phyloP scores from a whole-genome alignment of 2,113 vertebrate species.

The Pantherophis guttatus region DNA sequence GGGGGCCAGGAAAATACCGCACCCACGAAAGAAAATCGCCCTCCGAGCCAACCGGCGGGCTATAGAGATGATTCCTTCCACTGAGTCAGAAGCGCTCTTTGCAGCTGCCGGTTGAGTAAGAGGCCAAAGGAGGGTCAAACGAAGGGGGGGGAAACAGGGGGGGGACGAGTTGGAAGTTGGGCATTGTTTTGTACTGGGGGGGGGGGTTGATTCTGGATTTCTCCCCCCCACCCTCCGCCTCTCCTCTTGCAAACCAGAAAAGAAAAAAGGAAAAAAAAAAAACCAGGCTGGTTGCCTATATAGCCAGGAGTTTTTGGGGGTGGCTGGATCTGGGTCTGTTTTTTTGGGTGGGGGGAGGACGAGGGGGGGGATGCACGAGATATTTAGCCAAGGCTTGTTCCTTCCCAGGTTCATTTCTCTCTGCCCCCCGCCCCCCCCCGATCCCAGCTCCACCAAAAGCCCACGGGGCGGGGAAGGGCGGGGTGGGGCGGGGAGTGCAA shows the following conservation, averaged over 20 bases:
- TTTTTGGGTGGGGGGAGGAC: background rate
- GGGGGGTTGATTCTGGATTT: background rate
- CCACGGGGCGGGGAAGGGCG: slow-evolving; percentile 70
- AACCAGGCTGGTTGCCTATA: background rate
- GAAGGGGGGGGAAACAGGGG: background rate
- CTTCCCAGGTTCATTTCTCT: background rate
- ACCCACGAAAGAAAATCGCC: background rate
- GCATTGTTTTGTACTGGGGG: too few relatives aligned
- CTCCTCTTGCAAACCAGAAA: rapidly evolving
- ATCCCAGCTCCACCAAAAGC: background rate
- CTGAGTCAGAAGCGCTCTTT: slow-evolving; percentile 26
- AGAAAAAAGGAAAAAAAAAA: background rate
- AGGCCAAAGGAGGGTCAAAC: background rate
- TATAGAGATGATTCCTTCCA: background rate
- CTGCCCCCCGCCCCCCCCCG: slow-evolving; percentile 20
- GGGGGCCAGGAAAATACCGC: background rate
- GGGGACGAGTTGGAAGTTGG: background rate
- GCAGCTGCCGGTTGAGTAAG: slow-evolving; percentile 12
- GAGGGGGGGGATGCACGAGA: background rate
- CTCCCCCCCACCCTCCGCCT: background rate
- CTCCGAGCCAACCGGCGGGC: background rate
- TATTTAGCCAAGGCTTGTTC: background rate
- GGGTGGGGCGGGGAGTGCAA: slow-evolving; percentile 72
- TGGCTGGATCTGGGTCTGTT: background rate
- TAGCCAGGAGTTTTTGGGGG: background rate